Evolutionary conservation across 2,888 invertebrate genomes (phyloP), one percentile per base, ranked within the genome.

Genomic region (Drosophila crucigera): DNA sequence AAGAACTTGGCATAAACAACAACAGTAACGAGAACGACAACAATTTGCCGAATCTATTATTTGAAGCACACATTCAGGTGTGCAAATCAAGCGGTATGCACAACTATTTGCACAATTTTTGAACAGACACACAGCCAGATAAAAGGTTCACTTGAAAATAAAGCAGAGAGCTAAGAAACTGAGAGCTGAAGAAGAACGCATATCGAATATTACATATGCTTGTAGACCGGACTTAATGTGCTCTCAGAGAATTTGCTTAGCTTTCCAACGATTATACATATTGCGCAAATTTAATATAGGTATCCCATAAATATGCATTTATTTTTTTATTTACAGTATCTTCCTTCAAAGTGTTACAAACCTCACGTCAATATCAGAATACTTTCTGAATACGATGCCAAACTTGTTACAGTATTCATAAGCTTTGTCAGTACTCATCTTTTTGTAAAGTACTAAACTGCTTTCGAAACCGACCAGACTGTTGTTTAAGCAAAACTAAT

Each of bases 21-120:
- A 75, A 41, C 50, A 43, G 39, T 56, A 56, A 61, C 43, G 52
- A 63, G 33, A 55, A 35, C 25, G 25, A 47, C 16, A 47, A 22
- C 14, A 47, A 47, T 22, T 47, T 2, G 2, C 7, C 22, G 4
- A 47, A 22, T 16, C 22, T 25, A 16, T 22, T 22, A 47, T 7
- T 14, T 22, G 7, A 47, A 22, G 22, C 47, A 47, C 22, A 47
- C 14, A 22, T 47, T 47, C 37, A 16, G 73, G 62, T 43, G 53
- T 53, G 61, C 50, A 16, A 47, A 33, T 56, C 19, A 65, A 72
- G 64, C 53, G 68, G 37, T 73, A 49, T 68, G 53, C 65, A 54
- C 28, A 78, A 79, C 67, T 79, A 75, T 70, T 75, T 79, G 22
- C 49, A 64, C 28, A 79, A 75, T 52, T 68, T 62, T 64, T 60